phyloP scores from a whole-genome alignment of 2,113 vertebrate genomes.

The Microtus montanus region DNA sequence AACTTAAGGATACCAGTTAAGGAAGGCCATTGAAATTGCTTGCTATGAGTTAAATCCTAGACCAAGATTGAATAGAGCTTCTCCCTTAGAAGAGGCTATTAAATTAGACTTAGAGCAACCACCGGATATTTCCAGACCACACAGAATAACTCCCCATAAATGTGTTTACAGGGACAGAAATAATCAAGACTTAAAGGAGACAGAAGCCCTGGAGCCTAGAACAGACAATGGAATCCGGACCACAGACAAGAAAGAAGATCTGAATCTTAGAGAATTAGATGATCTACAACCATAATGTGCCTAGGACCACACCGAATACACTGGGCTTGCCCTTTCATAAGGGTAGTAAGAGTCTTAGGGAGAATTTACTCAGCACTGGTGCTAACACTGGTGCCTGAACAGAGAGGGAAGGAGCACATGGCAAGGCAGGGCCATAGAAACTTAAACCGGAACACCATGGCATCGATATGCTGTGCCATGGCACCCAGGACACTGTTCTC shows the following conservation, averaged over 20 bases:
- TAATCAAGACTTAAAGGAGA: background rate
- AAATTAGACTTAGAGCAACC: background rate
- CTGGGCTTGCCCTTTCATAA: background rate
- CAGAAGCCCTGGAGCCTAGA: background rate
- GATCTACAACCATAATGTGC: background rate
- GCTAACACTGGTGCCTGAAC: background rate
- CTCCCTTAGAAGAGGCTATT: background rate
- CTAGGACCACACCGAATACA: background rate
- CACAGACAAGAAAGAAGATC: background rate
- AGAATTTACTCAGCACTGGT: background rate
- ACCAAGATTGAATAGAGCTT: background rate
- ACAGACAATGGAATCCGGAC: background rate
- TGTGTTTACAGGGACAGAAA: background rate
- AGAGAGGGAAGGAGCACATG: background rate
- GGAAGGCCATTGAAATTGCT: background rate
- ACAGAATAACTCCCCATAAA: background rate
- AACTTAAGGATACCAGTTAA: background rate
- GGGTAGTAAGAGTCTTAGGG: background rate
- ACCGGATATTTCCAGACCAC: background rate
- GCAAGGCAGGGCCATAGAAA: background rate
- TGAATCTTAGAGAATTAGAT: background rate
- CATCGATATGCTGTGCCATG: background rate
- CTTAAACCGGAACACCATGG: background rate
- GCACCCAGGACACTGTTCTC: background rate
- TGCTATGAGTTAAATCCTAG: background rate